Evolutionary conservation across 2,113 vertebrate species (phyloP).

Genomic region (Pollachius pollachius): DNA sequence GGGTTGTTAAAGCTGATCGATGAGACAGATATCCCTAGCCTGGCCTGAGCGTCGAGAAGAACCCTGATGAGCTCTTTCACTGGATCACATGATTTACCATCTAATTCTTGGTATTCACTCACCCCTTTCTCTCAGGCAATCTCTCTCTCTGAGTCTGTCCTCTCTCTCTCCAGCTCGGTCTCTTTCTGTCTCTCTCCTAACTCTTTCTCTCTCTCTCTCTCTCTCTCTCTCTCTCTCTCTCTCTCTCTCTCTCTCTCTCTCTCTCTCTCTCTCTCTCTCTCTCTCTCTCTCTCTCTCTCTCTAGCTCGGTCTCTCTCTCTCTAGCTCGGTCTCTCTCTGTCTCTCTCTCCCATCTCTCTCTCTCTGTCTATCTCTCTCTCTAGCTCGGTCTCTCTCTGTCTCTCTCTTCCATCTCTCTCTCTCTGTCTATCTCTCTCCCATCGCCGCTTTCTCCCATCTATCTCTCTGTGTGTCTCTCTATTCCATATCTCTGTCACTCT

Average conservation of each 20-base stretch:
- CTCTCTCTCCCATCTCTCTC: background rate
- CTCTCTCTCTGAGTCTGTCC: background rate
- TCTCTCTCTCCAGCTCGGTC: background rate
- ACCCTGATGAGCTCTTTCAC: background rate
- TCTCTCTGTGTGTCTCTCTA: background rate
- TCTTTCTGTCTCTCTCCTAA: background rate
- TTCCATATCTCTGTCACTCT: background rate
- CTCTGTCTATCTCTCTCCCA: background rate
- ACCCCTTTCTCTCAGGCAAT: background rate
- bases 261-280: background rate
- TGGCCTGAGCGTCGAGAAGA: too few relatives aligned
- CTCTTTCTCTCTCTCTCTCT: background rate
- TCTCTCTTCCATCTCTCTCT: too few relatives aligned
- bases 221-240: background rate
- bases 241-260: background rate
- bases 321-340: too few relatives aligned
- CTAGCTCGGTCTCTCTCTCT: background rate
- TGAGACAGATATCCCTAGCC: too few relatives aligned
- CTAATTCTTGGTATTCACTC: background rate
- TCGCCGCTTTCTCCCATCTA: background rate
- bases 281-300: background rate
- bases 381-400: background rate
- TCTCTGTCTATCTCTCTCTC: constrained; percentile 29
- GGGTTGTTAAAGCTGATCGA: too few relatives aligned
- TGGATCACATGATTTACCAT: background rate